Evolutionary conservation across 2,888 invertebrate species (phyloP).

Genomic region (Amphipoea lucens): DNA sequence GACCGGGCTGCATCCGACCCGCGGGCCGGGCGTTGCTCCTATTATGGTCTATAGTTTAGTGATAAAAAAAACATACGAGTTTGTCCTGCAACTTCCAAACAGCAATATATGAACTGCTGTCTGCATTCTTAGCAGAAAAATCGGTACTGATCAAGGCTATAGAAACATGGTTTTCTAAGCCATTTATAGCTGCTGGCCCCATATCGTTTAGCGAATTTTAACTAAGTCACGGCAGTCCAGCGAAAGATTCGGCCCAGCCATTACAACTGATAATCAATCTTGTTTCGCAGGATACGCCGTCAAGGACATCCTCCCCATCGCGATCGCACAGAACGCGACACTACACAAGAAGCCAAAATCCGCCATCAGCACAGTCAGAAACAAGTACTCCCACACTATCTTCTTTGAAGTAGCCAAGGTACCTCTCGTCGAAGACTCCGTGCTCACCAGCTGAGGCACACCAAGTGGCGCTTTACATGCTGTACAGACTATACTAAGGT

Average conservation of each 20-base stretch:
- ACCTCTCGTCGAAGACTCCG: slow-evolving; percentile 89
- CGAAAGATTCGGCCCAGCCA: not conserved
- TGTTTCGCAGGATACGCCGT: slow-evolving; percentile 92
- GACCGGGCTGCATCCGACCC: too few relatives aligned
- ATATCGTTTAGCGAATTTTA: not conserved
- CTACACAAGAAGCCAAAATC: slow-evolving; percentile 94
- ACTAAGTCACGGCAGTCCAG: not conserved
- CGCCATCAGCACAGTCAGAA: slow-evolving; percentile 95
- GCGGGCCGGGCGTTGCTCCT: too few relatives aligned
- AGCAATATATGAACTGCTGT: not conserved
- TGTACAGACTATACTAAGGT: slow-evolving; percentile 78
- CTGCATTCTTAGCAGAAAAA: not conserved
- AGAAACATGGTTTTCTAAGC: not conserved
- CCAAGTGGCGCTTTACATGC: slow-evolving; percentile 77
- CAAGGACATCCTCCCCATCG: slow-evolving; percentile 93
- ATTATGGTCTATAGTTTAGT: not conserved
- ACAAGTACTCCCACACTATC: slow-evolving; percentile 98
- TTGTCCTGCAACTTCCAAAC: not conserved
- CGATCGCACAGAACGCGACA: slow-evolving; percentile 93
- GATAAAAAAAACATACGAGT: not conserved
- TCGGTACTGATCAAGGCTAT: not conserved
- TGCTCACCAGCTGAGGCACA: slow-evolving; percentile 80
- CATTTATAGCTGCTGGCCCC: not conserved
- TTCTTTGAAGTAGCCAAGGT: slow-evolving; percentile 98
- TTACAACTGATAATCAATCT: not conserved